These are phyloP conservation scores for Ivindomyrus marchei DNA, from an alignment of 2,113 vertebrate genomes.

Conservation along the genomic window DNA sequence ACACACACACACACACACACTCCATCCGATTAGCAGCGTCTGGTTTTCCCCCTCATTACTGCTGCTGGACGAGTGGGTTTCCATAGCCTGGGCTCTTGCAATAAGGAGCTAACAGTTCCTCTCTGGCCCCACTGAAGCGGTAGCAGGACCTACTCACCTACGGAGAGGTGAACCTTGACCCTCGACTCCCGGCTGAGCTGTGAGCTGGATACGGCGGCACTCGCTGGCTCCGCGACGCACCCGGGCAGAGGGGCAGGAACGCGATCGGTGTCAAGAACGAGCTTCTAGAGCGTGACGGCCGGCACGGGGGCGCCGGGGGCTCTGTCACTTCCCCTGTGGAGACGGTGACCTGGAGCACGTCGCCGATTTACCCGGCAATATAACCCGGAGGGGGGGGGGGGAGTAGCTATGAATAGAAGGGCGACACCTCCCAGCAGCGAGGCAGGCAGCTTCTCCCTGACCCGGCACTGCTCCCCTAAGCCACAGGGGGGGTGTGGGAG, in stretches of 20 bases:
- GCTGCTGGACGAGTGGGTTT: too few relatives aligned
- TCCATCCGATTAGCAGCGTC: not conserved
- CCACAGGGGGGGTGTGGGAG: not conserved
- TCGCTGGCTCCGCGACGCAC: not conserved
- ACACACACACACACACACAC: not conserved
- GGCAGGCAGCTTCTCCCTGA: not conserved
- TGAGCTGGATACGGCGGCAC: not conserved
- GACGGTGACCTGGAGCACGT: constrained; percentile 1
- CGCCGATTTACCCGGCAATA: not conserved
- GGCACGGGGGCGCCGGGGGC: not conserved
- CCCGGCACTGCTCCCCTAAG: not conserved
- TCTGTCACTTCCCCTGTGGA: not conserved
- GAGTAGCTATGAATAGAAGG: constrained; percentile 10
- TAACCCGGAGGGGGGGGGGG: not conserved
- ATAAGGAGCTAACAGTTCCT: not conserved
- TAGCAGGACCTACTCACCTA: not conserved
- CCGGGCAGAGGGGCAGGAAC: not conserved
- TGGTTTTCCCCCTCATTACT: not conserved
- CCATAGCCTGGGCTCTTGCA: too few relatives aligned
- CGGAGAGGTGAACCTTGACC: not conserved
- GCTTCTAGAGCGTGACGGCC: not conserved
- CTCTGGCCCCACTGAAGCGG: not conserved
- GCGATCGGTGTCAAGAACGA: not conserved
- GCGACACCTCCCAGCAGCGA: not conserved
- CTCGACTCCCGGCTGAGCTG: not conserved